phyloP scores from a whole-genome alignment of 1,140 invertebrate genomes.

The Ceratina calcarata region DNA sequence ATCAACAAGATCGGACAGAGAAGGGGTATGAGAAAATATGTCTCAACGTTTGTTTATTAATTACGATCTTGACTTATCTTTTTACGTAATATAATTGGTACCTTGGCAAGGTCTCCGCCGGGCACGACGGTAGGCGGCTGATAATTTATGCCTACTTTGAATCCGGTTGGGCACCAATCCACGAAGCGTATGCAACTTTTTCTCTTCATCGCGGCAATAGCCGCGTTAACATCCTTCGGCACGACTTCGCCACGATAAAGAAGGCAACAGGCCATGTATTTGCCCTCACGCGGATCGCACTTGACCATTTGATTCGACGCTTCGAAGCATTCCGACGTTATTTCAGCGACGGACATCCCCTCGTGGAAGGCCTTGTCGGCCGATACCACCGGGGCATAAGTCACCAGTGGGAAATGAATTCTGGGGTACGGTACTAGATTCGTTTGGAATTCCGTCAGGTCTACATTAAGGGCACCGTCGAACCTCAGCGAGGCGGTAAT shows the following conservation, averaged over 20 bases:
- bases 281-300: slow-evolving; percentile 69
- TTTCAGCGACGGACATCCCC: slow-evolving; percentile 62
- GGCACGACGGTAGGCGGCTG: slow-evolving; percentile 87
- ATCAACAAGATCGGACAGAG: background rate
- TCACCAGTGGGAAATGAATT: slow-evolving; percentile 57
- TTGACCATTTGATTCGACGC: slow-evolving; percentile 63
- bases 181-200: slow-evolving; percentile 80
- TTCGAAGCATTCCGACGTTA: slow-evolving; percentile 61
- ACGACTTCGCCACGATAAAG: slow-evolving; percentile 61
- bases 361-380: slow-evolving; percentile 61
- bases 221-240: slow-evolving; percentile 86
- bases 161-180: slow-evolving; percentile 87
- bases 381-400: slow-evolving; percentile 59
- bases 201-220: slow-evolving; percentile 72
- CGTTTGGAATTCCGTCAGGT: slow-evolving; percentile 61
- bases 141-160: slow-evolving; percentile 88
- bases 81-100: slow-evolving; percentile 25
- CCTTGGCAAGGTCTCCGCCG: slow-evolving; percentile 74
- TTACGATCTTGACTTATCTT: background rate
- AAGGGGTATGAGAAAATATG: background rate
- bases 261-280: slow-evolving; percentile 87
- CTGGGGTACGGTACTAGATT: slow-evolving; percentile 61
- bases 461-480: slow-evolving; percentile 59
- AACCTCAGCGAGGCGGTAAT: slow-evolving; percentile 62
- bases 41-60: background rate